A percentile compares a stretch with the other conserved stretches of the same genome.
These are phyloP conservation scores for Drosophila lini DNA, from an alignment of 1,140 invertebrate genomes.

Conservation along the genomic window DNA sequence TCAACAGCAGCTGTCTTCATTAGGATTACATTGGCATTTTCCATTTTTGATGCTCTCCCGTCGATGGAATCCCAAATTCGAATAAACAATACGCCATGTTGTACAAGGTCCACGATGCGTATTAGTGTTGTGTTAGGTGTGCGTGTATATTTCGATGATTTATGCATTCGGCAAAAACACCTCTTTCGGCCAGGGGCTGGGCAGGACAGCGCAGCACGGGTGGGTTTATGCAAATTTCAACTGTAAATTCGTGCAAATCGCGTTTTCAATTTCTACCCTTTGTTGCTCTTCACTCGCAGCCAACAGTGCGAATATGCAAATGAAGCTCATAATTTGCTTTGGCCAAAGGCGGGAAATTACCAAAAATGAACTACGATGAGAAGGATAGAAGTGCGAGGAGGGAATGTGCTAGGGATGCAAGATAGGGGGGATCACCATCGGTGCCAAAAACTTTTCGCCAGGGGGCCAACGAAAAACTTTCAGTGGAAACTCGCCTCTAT, in stretches of 20 bases:
- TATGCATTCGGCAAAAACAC: slow-evolving; percentile 65
- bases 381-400: slow-evolving; percentile 5
- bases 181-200: slow-evolving; percentile 19
- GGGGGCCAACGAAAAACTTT: slow-evolving; percentile 53
- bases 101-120: slow-evolving; percentile 21
- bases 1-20: slow-evolving; percentile 33
- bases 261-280: slow-evolving; percentile 65
- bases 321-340: slow-evolving; percentile 63
- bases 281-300: slow-evolving; percentile 34
- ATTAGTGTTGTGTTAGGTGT: slow-evolving; percentile 10
- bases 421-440: slow-evolving; percentile 2
- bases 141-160: slow-evolving; percentile 52
- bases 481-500: slow-evolving; percentile 35
- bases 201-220: background rate
- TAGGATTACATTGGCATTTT: slow-evolving; percentile 57
- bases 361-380: slow-evolving; percentile 63
- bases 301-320: slow-evolving; percentile 60
- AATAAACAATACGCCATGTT: slow-evolving; percentile 34
- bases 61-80: slow-evolving; percentile 31
- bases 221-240: slow-evolving; percentile 30
- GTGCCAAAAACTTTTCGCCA: slow-evolving; percentile 39
- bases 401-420: background rate
- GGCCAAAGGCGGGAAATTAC: slow-evolving; percentile 62
- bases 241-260: slow-evolving; percentile 62
- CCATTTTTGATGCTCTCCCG: slow-evolving; percentile 46